Evolutionary conservation across 2,888 invertebrate genomes (phyloP).

Genomic region (Drosophila setosimentum): DNA sequence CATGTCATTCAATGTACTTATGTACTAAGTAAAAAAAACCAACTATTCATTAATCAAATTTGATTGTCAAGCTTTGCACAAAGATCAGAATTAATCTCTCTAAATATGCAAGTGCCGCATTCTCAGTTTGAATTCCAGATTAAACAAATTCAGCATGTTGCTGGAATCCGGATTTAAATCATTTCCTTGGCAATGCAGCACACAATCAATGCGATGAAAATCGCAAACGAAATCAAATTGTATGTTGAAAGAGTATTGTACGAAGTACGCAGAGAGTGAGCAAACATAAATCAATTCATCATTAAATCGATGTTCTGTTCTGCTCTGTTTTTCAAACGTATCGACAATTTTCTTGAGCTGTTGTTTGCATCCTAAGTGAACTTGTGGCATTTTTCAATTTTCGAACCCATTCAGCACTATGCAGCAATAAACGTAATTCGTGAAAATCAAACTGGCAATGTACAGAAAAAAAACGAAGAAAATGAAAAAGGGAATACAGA

Average conservation of each 20-base stretch:
- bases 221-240: slow-evolving; percentile 14
- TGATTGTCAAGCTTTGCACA: neutral
- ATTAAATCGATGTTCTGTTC: slow-evolving; percentile 57
- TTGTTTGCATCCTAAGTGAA: slow-evolving; percentile 66
- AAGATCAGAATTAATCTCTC: neutral
- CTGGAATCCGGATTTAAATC: slow-evolving; percentile 22
- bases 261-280: slow-evolving; percentile 18
- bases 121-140: slow-evolving; percentile 11
- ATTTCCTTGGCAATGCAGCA: slow-evolving; percentile 9
- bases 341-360: slow-evolving; percentile 44
- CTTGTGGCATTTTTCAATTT: slow-evolving; percentile 70
- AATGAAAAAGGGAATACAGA: slow-evolving; percentile 9
- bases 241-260: slow-evolving; percentile 29
- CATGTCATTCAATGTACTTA: neutral
- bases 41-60: neutral
- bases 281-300: slow-evolving; percentile 72
- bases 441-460: slow-evolving; percentile 57
- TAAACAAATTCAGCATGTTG: slow-evolving; percentile 21
- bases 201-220: slow-evolving; percentile 35
- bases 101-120: neutral
- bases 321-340: slow-evolving; percentile 24
- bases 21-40: neutral
- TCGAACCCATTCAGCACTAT: slow-evolving; percentile 22
- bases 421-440: slow-evolving; percentile 65
- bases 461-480: slow-evolving; percentile 5